phyloP scores from a whole-genome alignment of 2,888 invertebrate species.

The Megalurothrips usitatus region DNA sequence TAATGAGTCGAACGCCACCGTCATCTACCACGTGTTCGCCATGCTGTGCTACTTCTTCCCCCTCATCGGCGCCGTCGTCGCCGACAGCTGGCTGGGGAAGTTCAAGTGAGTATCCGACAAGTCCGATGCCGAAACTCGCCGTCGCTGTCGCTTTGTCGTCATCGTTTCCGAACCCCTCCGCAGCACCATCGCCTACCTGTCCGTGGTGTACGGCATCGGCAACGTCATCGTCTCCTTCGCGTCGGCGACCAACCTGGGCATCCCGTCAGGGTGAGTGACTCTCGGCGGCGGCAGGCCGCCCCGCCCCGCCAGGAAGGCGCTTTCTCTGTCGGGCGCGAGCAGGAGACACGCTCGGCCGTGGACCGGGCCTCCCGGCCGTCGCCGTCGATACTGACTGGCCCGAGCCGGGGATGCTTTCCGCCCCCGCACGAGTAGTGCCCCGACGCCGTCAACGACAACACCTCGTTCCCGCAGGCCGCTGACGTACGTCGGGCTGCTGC shows the following conservation, averaged over 20 bases:
- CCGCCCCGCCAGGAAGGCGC: no score
- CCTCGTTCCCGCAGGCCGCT: no score
- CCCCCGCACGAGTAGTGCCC: no score
- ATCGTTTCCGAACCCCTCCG: constrained; percentile 44
- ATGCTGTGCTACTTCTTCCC: constrained; percentile 89
- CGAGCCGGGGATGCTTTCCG: no score
- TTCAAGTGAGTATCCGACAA: constrained; percentile 56
- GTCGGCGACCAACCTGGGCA: constrained; percentile 47
- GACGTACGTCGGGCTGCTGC: constrained; percentile 60
- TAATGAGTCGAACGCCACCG: constrained; percentile 68
- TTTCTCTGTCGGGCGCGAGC: no score
- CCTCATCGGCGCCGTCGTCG: constrained; percentile 84
- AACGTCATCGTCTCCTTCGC: constrained; percentile 69
- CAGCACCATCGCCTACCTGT: constrained; percentile 82
- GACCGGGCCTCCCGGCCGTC: no score
- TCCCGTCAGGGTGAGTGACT: not conserved
- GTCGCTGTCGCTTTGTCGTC: no score
- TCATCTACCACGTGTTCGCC: constrained; percentile 83
- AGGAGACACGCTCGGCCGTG: no score
- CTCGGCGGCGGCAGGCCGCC: no score
- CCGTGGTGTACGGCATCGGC: constrained; percentile 81
- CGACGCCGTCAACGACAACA: no score
- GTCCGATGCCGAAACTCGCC: not conserved
- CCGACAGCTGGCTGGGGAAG: constrained; percentile 88
- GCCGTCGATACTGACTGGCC: no score